phyloP scores from a whole-genome alignment of 2,888 invertebrate genomes.

The Drosophila prolongata region DNA sequence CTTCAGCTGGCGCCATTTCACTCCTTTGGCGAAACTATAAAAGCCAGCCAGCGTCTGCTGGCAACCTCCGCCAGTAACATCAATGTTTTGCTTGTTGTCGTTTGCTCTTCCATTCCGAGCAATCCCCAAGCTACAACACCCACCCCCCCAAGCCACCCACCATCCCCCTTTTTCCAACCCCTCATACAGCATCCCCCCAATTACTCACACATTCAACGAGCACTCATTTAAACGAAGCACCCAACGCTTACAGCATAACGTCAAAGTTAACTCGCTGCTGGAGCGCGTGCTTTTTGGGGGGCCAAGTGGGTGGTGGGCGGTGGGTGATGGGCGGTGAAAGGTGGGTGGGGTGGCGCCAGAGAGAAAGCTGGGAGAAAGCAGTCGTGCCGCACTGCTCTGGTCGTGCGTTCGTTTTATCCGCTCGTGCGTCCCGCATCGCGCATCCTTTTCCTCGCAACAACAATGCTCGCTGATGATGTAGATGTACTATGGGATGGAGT shows the following conservation, averaged over 20 bases:
- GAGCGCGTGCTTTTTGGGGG: conserved; percentile 42
- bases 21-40: conserved; percentile 63
- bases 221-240: conserved; percentile 79
- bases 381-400: conserved; percentile 13
- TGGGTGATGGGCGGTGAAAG: conserved; percentile 7
- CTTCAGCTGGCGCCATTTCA: conserved; percentile 74
- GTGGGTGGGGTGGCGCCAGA: conserved; percentile 1
- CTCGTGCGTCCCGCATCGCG: conserved; percentile 61
- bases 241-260: conserved; percentile 75
- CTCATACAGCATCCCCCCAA: conserved; percentile 62
- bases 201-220: conserved; percentile 80
- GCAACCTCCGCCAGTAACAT: conserved; percentile 56
- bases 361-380: conserved; percentile 34
- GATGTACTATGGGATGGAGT: conserved; percentile 55
- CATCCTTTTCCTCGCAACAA: conserved; percentile 57
- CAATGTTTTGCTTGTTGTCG: conserved; percentile 68
- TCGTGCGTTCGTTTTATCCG: conserved; percentile 47
- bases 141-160: conserved; percentile 2
- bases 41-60: conserved; percentile 61
- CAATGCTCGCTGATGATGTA: conserved; percentile 53
- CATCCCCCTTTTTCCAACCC: neutral
- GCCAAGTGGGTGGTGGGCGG: conserved; percentile 3
- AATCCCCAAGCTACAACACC: conserved; percentile 4
- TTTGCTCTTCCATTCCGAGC: conserved; percentile 57
- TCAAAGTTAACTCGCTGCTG: conserved; percentile 73